Percentiles rank a stretch among this genome's conserved stretches.
These are phyloP conservation scores for Acanthacorydalis orientalis DNA, from an alignment of 2,888 invertebrate species.

Conservation along the genomic window DNA sequence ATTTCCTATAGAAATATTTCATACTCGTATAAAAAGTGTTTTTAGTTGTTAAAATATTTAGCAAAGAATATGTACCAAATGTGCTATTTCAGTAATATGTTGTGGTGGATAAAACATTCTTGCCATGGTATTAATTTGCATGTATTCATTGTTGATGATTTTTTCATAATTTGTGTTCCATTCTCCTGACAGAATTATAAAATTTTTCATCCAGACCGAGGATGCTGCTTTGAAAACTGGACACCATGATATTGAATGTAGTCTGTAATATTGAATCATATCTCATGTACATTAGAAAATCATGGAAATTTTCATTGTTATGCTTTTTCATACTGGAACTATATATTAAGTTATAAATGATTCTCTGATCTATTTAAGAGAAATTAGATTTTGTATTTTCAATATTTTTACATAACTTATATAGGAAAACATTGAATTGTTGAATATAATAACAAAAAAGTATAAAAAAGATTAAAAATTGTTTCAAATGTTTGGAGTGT, in stretches of 20 bases:
- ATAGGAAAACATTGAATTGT: too few relatives aligned
- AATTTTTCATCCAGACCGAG: slow-evolving; percentile 21
- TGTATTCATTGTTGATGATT: slow-evolving; percentile 10
- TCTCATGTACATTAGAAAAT: too few relatives aligned
- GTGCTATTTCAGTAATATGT: slow-evolving; percentile 11
- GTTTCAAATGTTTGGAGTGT: too few relatives aligned
- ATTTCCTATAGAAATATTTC: slow-evolving; percentile 13
- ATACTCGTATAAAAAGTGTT: too few relatives aligned
- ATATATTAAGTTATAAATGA: too few relatives aligned
- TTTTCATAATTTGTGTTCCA: slow-evolving; percentile 9
- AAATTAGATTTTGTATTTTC: too few relatives aligned
- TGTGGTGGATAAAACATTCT: slow-evolving; percentile 16
- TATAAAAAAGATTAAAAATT: too few relatives aligned
- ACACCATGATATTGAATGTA: slow-evolving; percentile 20
- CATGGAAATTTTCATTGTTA: too few relatives aligned
- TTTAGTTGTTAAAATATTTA: background rate
- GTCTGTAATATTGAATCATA: slow-evolving; percentile 14
- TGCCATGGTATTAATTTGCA: slow-evolving; percentile 18
- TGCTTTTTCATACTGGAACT: too few relatives aligned
- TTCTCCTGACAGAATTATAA: slow-evolving; percentile 16
- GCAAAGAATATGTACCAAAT: slow-evolving; percentile 11
- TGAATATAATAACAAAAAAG: too few relatives aligned
- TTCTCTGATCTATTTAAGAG: too few relatives aligned
- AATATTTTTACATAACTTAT: too few relatives aligned
- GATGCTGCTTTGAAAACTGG: slow-evolving; percentile 23